Conservation (phyloP, 2,888 invertebrate genomes). For the Lutraria lutraria region DNA sequence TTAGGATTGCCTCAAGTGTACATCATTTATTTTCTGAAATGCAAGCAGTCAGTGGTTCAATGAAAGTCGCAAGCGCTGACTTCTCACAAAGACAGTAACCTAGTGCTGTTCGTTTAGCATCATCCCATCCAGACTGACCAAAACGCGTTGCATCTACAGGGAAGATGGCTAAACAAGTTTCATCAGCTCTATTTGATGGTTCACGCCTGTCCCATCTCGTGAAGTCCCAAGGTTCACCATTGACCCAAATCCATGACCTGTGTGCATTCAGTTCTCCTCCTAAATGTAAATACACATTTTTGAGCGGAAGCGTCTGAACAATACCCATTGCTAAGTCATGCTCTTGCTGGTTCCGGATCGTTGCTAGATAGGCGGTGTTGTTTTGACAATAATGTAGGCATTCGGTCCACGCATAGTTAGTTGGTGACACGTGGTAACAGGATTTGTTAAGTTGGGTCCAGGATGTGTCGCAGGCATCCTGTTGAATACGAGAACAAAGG, state of each 20-base stretch:
- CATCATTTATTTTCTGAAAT: neutral
- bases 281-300: neutral
- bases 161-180: neutral
- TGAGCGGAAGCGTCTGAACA: neutral
- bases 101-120: neutral
- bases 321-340: neutral
- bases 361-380: neutral
- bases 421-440: neutral
- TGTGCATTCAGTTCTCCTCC: neutral
- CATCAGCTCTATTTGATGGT: neutral
- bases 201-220: neutral
- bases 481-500: neutral
- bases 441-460: neutral
- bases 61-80: neutral
- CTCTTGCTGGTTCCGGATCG: neutral
- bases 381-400: neutral
- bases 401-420: neutral
- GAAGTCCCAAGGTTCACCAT: neutral
- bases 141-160: neutral
- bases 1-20: neutral
- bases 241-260: neutral
- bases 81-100: slow-evolving; percentile 12
- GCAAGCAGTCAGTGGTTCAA: neutral
- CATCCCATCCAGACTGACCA: neutral
- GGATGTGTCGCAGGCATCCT: neutral